These are phyloP conservation scores for Homalodisca vitripennis DNA, from an alignment of 1,140 invertebrate species.

Conservation along the genomic window DNA sequence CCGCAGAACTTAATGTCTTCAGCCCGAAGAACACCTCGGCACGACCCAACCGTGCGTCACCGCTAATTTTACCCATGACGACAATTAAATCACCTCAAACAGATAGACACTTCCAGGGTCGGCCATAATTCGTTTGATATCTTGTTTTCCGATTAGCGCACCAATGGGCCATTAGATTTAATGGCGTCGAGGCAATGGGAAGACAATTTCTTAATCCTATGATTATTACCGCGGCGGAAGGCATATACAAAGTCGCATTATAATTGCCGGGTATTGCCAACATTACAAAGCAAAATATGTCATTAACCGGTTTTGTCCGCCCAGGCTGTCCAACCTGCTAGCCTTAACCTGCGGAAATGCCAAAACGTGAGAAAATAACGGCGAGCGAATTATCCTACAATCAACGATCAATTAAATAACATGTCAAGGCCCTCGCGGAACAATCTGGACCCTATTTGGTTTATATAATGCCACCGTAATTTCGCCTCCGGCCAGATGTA, in stretches of 20 bases:
- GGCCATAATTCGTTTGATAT: constrained; percentile 5
- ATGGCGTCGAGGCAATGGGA: constrained; percentile 8
- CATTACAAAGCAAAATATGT: constrained; percentile 19
- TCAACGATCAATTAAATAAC: neutral
- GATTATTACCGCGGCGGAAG: constrained; percentile 8
- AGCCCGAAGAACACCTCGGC: no score
- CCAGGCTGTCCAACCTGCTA: constrained; percentile 1
- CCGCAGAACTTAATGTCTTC: no score
- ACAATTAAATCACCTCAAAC: no score
- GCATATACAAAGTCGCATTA: neutral
- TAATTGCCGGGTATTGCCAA: constrained; percentile 11
- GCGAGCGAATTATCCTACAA: neutral
- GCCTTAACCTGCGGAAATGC: constrained; percentile 23
- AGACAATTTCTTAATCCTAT: constrained; percentile 20
- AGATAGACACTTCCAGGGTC: no score
- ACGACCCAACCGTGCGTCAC: no score
- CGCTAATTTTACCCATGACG: no score
- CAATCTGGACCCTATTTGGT: neutral
- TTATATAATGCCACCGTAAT: no score
- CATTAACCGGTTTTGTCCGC: constrained; percentile 14
- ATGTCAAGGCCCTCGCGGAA: neutral
- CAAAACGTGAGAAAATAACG: constrained; percentile 14
- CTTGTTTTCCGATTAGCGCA: constrained; percentile 22
- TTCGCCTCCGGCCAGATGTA: no score
- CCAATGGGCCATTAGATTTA: constrained; percentile 19